Conservation (phyloP, 2,888 invertebrate species). For the Scaptomyza parva region DNA sequence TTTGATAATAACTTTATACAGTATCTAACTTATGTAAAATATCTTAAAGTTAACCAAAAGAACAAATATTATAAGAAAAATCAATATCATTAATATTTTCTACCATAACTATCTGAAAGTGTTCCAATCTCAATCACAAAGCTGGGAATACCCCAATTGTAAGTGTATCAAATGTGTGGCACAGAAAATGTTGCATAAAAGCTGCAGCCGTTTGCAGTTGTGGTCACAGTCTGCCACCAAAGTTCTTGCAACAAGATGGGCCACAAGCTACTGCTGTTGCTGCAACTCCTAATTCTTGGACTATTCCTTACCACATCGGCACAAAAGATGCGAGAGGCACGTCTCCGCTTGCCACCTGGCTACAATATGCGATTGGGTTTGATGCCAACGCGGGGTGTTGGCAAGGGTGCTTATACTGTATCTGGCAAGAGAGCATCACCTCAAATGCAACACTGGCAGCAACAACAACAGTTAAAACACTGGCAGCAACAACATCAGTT, state of each 20-base stretch:
- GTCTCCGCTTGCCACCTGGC: conserved; percentile 43
- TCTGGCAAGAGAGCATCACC: conserved; percentile 41
- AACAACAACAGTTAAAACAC: conserved; percentile 4
- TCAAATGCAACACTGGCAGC: conserved; percentile 25
- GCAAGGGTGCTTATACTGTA: conserved; percentile 64
- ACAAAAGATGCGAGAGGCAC: conserved; percentile 22
- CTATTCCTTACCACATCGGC: conserved; percentile 20
- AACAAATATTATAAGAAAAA: no score
- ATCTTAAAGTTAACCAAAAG: no score
- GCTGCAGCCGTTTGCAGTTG: conserved; percentile 23
- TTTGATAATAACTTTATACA: no score
- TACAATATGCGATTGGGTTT: conserved; percentile 47
- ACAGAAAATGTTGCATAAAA: conserved; percentile 61
- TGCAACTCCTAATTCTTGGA: conserved; percentile 30
- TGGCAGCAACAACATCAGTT: conserved; percentile 31
- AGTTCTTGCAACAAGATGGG: conserved; percentile 64
- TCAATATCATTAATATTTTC: no score
- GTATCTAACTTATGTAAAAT: no score
- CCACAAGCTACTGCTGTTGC: conserved; percentile 26
- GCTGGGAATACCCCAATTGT: background rate
- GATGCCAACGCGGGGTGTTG: conserved; percentile 39
- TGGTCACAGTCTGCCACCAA: conserved; percentile 39
- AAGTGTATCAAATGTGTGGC: conserved; percentile 37
- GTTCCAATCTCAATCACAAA: background rate
- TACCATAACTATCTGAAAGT: background rate